Evolutionary conservation across 2,797 vertebrate genomes (phyloP).

Genomic region (Gallinago nigripennis): DNA sequence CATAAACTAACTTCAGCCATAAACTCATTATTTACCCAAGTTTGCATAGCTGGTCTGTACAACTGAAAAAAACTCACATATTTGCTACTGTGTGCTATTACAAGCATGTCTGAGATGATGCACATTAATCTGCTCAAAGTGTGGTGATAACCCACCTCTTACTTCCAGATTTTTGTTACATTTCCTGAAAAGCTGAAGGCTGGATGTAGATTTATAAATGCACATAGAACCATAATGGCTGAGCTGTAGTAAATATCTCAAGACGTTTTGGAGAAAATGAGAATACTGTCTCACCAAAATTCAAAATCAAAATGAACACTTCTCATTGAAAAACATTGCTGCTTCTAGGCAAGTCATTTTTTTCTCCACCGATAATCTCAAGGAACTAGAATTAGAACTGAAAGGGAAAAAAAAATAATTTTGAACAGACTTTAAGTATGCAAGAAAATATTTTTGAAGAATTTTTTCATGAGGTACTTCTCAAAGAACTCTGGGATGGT

Average conservation of each 20-base stretch:
- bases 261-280: neutral
- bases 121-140: neutral
- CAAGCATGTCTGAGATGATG: neutral
- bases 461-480: neutral
- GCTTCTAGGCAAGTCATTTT: neutral
- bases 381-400: neutral
- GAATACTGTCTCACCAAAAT: neutral
- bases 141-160: neutral
- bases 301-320: neutral
- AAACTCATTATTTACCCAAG: neutral
- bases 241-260: neutral
- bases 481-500: neutral
- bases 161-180: neutral
- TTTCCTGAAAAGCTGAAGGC: neutral
- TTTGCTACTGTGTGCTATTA: neutral
- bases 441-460: neutral
- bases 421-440: neutral
- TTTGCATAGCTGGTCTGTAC: neutral
- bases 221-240: neutral
- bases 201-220: neutral
- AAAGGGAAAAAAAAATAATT: neutral
- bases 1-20: neutral
- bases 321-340: neutral
- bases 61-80: neutral
- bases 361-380: neutral